Evolutionary conservation across 2,888 invertebrate genomes (phyloP), one percentile per base, ranked within the genome.

Genomic region (Nomada ferruginata): DNA sequence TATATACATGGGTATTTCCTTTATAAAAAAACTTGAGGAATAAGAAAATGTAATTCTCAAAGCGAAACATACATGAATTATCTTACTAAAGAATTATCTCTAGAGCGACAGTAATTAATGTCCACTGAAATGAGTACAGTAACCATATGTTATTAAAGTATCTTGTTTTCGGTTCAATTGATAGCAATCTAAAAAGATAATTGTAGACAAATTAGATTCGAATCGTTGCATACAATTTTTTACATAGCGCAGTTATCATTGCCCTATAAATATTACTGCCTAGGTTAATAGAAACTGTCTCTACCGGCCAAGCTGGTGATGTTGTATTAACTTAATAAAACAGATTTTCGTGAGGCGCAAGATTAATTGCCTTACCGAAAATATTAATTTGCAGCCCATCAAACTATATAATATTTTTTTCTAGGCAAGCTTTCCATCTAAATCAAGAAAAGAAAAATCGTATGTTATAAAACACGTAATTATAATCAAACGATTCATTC

Each of bases 361-460:
- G 0, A 1, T 53, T 4, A 18, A 2, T 42, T 23, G 23, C 15
- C 23, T 26, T 47, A 57, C 36, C 11, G 9, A n/a, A 55, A 11
- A 15, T 55, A 11, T 23, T 53, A 18, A n/a, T 52, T 11, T 7
- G 3, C 15, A 36, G 36, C 29, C 13, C 50, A 4, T 52, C 20
- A 20, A 0, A 20, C n/a, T 20, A 36, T 9, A 52, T 7, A 18
- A 44, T 42, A 1, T 75, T 26, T 36, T n/a, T 63, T 59, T 36
- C 10, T 10, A 77, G 72, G 23, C 23, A 36, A 11, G 5, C 18
- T 20, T 44, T 7, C 44, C 3, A 15, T 26, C 42, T 75, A 75
- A 76, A 78, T 61, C 70, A 66, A 59, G 15, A 0, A 59, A 18
- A 63, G 23, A 20, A 60, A 26, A 26, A 13, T n/a, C 4, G 13